phyloP scores from a whole-genome alignment of 2,888 invertebrate genomes.

The Tortrix viridana region DNA sequence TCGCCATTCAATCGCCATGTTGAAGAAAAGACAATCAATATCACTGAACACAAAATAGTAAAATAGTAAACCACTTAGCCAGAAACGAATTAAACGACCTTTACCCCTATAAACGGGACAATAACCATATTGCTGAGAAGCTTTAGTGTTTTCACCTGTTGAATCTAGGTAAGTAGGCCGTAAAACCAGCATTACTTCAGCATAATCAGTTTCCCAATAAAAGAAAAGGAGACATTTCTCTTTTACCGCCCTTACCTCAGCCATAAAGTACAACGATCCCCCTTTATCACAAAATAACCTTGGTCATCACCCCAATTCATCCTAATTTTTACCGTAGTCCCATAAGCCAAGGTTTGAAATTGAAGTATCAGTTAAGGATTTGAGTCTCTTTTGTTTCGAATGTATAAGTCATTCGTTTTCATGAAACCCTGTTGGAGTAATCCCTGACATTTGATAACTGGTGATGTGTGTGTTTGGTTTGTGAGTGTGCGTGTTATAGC shows the following conservation, averaged over 20 bases:
- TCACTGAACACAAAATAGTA: no score
- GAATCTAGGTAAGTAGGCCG: slow-evolving; percentile 19
- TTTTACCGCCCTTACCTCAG: slow-evolving; percentile 25
- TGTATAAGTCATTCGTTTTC: slow-evolving; percentile 18
- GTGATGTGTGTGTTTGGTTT: slow-evolving; percentile 4
- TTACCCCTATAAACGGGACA: background rate
- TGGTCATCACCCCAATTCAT: background rate
- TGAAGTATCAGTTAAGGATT: background rate
- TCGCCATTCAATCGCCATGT: no score
- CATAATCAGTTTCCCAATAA: slow-evolving; percentile 33
- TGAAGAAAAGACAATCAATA: no score
- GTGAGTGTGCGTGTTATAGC: slow-evolving; percentile 13
- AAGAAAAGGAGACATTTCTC: slow-evolving; percentile 30
- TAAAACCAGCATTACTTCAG: slow-evolving; percentile 31
- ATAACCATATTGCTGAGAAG: background rate
- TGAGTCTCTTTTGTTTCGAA: background rate
- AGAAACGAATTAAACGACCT: no score
- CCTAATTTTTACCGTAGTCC: background rate
- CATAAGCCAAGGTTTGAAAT: background rate
- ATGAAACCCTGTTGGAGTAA: slow-evolving; percentile 28
- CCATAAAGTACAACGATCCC: slow-evolving; percentile 15
- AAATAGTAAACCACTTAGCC: no score
- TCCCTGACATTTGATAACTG: slow-evolving; percentile 30
- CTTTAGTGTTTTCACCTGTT: slow-evolving; percentile 30
- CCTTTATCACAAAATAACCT: background rate